Evolutionary conservation across 2,113 vertebrate genomes (phyloP).

Genomic region (Struthidea cinerea): DNA sequence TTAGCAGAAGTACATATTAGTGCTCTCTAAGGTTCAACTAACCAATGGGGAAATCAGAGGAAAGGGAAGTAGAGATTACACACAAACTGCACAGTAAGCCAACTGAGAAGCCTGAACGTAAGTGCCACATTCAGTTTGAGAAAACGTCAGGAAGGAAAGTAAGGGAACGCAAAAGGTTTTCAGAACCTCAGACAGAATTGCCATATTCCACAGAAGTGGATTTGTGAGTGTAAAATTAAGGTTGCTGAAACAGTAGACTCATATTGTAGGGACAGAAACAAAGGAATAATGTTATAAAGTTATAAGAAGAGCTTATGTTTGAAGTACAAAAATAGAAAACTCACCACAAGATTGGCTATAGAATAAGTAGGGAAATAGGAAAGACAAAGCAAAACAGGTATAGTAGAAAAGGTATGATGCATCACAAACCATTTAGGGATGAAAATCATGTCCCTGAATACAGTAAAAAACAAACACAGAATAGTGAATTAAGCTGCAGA

Average conservation of each 20-base stretch:
- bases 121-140: not conserved
- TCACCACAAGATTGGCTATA: fast-evolving
- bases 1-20: not conserved
- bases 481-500: not conserved
- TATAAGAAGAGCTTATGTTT: not conserved
- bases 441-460: not conserved
- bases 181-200: not conserved
- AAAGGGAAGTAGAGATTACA: not conserved
- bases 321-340: not conserved
- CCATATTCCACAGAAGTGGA: not conserved
- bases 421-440: not conserved
- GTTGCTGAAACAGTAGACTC: not conserved
- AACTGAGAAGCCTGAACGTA: not conserved
- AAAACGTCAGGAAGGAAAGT: not conserved
- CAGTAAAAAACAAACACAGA: not conserved
- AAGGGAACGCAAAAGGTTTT: not conserved
- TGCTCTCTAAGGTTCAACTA: not conserved
- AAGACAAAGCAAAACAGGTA: not conserved
- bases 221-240: not conserved
- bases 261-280: not conserved
- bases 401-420: not conserved
- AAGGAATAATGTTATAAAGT: not conserved
- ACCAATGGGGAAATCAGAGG: not conserved
- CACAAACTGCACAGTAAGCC: not conserved
- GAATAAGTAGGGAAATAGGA: not conserved